Conservation (phyloP, 2,113 vertebrate genomes). For the Poeciliopsis prolifica region DNA sequence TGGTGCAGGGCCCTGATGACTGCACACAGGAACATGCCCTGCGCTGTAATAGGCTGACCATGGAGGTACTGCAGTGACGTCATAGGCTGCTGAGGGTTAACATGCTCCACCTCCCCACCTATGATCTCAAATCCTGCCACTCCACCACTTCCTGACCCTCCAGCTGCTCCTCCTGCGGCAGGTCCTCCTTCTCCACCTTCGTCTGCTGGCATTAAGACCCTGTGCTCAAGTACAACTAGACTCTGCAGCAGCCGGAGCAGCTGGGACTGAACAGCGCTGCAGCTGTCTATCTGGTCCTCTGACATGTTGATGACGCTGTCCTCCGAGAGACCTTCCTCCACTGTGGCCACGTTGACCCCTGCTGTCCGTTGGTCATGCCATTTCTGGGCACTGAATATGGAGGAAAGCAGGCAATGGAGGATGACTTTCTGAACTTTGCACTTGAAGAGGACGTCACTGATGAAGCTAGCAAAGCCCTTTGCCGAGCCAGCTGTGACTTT, state of each 20-base stretch:
- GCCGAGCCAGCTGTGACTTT: slow-evolving; percentile 95
- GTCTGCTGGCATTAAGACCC: slow-evolving; percentile 89
- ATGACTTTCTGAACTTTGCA: slow-evolving; percentile 99
- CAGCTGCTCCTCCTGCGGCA: slow-evolving; percentile 68
- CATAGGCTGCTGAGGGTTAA: slow-evolving; percentile 94
- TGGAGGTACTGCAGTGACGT: slow-evolving; percentile 95
- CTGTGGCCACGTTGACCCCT: slow-evolving; percentile 84
- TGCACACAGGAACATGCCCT: slow-evolving; percentile 98
- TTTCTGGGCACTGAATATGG: slow-evolving; percentile 96
- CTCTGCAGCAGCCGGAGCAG: slow-evolving; percentile 92
- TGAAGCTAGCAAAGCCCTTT: slow-evolving; percentile 97
- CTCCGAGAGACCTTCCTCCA: slow-evolving; percentile 96
- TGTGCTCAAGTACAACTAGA: slow-evolving; percentile 92
- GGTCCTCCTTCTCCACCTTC: slow-evolving; percentile 81
- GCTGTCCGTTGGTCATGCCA: slow-evolving; percentile 90
- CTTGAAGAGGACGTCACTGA: slow-evolving; percentile 94
- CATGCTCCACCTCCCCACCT: slow-evolving; percentile 90
- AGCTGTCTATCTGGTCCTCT: slow-evolving; percentile 93
- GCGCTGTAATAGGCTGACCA: slow-evolving; percentile 95
- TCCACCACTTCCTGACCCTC: slow-evolving; percentile 71
- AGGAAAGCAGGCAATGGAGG: slow-evolving; percentile 94
- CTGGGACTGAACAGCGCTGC: slow-evolving; percentile 94
- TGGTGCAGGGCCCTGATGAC: slow-evolving; percentile 96
- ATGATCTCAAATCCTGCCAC: slow-evolving; percentile 89
- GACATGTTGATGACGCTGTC: slow-evolving; percentile 97